A percentile compares a stretch with the other conserved stretches of the same genome.
phyloP scores from a whole-genome alignment of 2,113 vertebrate species.

The Columba livia region DNA sequence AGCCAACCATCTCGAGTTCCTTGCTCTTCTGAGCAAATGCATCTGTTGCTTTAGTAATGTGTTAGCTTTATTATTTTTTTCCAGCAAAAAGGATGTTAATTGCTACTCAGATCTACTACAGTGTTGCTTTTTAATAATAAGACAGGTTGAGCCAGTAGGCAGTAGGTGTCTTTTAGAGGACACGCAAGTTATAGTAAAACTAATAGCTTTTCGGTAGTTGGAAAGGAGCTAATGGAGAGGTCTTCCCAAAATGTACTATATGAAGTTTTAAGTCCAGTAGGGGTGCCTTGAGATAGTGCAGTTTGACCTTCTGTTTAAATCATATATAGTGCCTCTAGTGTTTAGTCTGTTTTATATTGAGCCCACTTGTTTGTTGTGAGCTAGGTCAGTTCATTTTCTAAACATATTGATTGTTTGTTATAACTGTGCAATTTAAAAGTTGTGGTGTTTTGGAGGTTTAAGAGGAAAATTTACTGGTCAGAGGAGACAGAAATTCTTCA shows the following conservation, averaged over 20 bases:
- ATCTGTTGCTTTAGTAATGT: neutral
- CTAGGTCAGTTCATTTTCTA: neutral
- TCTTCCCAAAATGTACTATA: neutral
- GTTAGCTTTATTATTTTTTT: neutral
- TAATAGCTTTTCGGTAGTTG: neutral
- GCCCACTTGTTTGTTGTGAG: neutral
- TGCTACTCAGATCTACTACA: neutral
- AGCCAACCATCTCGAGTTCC: neutral
- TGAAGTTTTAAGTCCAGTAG: neutral
- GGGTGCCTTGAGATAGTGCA: neutral
- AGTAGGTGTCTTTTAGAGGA: neutral
- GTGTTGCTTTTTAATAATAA: neutral
- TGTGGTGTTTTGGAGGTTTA: neutral
- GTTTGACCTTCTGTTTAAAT: neutral
- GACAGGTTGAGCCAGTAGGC: neutral
- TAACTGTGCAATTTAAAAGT: neutral
- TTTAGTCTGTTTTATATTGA: neutral
- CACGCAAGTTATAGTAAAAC: neutral
- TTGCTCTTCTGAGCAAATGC: fast-evolving
- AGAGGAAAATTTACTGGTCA: neutral
- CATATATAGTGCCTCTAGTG: neutral
- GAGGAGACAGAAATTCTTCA: neutral
- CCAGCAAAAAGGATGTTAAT: neutral
- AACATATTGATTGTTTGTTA: neutral
- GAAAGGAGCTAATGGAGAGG: neutral